Evolutionary conservation across 2,113 vertebrate genomes (phyloP), one percentile per base, ranked within the genome.

Genomic region (Scomber scombrus): DNA sequence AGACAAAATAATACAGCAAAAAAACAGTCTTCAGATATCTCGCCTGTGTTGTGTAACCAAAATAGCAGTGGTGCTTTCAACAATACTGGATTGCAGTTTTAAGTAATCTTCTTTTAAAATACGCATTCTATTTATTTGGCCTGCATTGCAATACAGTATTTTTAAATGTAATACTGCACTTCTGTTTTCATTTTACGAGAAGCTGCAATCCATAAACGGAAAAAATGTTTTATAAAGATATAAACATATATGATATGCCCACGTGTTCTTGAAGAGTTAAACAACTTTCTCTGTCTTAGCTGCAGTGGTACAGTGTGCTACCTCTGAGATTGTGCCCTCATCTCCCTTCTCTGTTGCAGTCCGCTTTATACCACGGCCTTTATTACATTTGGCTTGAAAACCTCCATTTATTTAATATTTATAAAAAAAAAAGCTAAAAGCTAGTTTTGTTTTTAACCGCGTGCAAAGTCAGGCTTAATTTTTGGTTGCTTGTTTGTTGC

Each of bases 11-110:
- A 49, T n/a, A 40, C 16, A 66, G 78, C 31, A 29, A 15, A 74
- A 40, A 26, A 26, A 40, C 8, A 6, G 70, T 80, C 14, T 55
- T 34, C 23, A 49, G 66, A 71, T 56, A 75, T 86, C 63, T 82
- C 23, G 23, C 46, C 58, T 64, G 63, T 56, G 65, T 80, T 72
- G 50, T 78, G 57, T 51, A 67, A 86, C 80, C 88, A 87, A 88
- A 88, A 81, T 16, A 85, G 85, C 78, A 80, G 89, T 80, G 79
- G 83, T 89, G 89, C 88, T 88, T 89, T 89, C 67, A 88, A 68
- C 75, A 79, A 89, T 66, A 64, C 87, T 91, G 85, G 91, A 84
- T 91, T 93, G 92, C 92, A 90, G 91, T 91, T 90, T 91, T 91
- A 90, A 91, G 87, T 75, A 57, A 57, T 81, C 47, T 87, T 54